phyloP scores from a whole-genome alignment of 2,888 invertebrate species.

The Dryococelus australis region DNA sequence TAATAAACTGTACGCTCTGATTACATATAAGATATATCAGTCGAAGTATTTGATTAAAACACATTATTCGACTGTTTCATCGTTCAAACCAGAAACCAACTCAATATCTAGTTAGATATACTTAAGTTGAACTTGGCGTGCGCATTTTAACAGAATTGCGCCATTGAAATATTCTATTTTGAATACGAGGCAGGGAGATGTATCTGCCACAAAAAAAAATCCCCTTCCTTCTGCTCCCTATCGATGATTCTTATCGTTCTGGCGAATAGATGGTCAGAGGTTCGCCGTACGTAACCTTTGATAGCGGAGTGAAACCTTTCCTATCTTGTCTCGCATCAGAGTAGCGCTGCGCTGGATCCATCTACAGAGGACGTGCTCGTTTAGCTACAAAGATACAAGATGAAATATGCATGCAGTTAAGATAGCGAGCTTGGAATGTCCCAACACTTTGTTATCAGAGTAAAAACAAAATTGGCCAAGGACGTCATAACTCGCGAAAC shows the following conservation, averaged over 20 bases:
- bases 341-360: not conserved
- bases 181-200: too few relatives aligned
- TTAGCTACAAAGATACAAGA: not conserved
- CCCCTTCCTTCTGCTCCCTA: not conserved
- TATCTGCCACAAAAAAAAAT: too few relatives aligned
- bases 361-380: not conserved
- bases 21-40: too few relatives aligned
- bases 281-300: constrained; percentile 4
- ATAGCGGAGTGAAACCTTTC: not conserved
- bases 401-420: not conserved
- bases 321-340: not conserved
- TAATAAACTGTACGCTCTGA: too few relatives aligned
- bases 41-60: too few relatives aligned
- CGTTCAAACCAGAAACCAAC: too few relatives aligned
- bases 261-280: not conserved
- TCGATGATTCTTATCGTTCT: not conserved
- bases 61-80: too few relatives aligned
- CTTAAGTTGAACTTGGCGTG: too few relatives aligned
- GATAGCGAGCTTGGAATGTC: not conserved
- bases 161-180: too few relatives aligned
- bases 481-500: not conserved
- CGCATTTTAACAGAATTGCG: too few relatives aligned
- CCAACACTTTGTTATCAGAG: not conserved
- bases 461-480: not conserved
- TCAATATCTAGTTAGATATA: too few relatives aligned